These are phyloP conservation scores for Ennomos erosarius DNA, from an alignment of 2,888 invertebrate genomes.

Conservation along the genomic window DNA sequence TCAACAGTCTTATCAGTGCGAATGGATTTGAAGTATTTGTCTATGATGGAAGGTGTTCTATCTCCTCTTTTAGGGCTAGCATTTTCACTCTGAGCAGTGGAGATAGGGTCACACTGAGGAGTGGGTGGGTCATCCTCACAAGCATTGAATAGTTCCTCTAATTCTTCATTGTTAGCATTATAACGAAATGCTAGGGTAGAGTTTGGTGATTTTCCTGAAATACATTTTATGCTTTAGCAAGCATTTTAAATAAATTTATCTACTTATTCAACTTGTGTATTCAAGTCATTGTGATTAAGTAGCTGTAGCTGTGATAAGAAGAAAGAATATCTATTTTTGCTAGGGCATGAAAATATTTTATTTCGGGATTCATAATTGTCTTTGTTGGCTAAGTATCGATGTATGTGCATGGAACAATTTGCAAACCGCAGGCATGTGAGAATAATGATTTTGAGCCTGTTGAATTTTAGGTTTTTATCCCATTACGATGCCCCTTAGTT, in stretches of 20 bases:
- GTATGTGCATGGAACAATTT: constrained; percentile 5
- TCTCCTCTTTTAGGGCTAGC: constrained; percentile 77
- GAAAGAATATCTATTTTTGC: too few relatives aligned
- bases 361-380: constrained; percentile 53
- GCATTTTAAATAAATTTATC: not conserved
- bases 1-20: constrained; percentile 65
- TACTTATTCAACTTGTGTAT: constrained; percentile 1
- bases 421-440: too few relatives aligned
- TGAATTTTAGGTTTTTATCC: not conserved
- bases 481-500: constrained; percentile 10
- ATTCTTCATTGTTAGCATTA: constrained; percentile 90
- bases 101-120: constrained; percentile 75
- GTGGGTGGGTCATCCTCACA: constrained; percentile 86
- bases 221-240: constrained; percentile 31
- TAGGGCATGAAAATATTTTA: too few relatives aligned
- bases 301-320: too few relatives aligned
- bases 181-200: constrained; percentile 88
- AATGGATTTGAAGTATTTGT: constrained; percentile 81
- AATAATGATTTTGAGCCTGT: not conserved
- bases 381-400: constrained; percentile 68
- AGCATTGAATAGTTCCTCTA: constrained; percentile 88
- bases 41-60: constrained; percentile 75
- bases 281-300: too few relatives aligned
- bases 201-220: constrained; percentile 75
- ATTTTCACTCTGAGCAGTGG: constrained; percentile 64